Percentiles rank a stretch among this genome's conserved stretches.
Evolutionary conservation across 2,113 vertebrate species (phyloP).

Genomic region (Paramormyrops kingsleyae): DNA sequence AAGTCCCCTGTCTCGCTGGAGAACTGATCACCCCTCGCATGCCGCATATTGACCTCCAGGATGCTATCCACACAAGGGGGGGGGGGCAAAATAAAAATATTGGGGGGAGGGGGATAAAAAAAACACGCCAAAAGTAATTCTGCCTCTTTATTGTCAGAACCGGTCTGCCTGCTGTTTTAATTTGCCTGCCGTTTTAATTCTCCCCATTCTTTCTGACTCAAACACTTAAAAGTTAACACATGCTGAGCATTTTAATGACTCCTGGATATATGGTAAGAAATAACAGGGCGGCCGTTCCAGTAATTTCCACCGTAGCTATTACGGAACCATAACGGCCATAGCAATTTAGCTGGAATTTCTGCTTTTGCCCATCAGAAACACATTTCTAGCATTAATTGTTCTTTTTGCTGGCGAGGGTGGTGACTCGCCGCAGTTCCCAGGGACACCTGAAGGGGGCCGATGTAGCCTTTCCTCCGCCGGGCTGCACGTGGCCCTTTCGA

Average conservation of each 20-base stretch:
- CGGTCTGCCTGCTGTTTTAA: not conserved
- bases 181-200: not conserved
- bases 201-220: not conserved
- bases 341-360: not conserved
- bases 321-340: not conserved
- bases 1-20: not conserved
- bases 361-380: not conserved
- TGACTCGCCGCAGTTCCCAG: not conserved
- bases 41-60: not conserved
- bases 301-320: not conserved
- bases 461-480: not conserved
- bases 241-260: conserved; percentile 23
- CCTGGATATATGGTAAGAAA: not conserved
- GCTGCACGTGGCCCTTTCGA: not conserved
- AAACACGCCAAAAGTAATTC: not conserved
- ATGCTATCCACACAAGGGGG: too few species aligned
- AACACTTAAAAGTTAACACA: conserved; percentile 15
- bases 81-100: not conserved
- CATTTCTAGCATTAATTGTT: not conserved
- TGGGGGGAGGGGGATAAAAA: not conserved
- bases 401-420: not conserved
- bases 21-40: not conserved
- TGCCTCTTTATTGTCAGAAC: not conserved
- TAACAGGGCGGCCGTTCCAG: not conserved
- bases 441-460: not conserved